These are phyloP conservation scores for Capra hircus DNA, from an alignment of 2,113 vertebrate genomes.

Conservation along the genomic window DNA sequence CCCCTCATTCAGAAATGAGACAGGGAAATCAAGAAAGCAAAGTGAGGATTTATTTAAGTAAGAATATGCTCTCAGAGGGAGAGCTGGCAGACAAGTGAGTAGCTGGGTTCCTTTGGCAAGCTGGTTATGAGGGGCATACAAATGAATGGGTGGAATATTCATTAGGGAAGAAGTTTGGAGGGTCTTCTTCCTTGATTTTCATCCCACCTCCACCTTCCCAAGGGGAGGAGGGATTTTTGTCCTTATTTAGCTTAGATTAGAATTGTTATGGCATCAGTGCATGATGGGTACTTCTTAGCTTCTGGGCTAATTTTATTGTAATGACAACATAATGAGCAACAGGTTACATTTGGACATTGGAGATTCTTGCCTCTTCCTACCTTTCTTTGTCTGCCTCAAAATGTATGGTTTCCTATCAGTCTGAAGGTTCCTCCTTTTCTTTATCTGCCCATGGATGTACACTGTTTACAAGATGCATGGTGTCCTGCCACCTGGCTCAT, in stretches of 20 bases:
- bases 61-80: not conserved
- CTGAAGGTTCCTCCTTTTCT: not conserved
- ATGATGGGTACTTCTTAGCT: not conserved
- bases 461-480: not conserved
- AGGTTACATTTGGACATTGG: not conserved
- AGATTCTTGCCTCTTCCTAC: not conserved
- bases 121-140: not conserved
- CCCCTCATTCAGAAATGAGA: not conserved
- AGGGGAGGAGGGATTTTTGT: not conserved
- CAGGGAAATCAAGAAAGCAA: not conserved
- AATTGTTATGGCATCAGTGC: not conserved
- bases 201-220: not conserved
- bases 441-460: not conserved
- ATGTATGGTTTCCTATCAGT: not conserved
- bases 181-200: not conserved
- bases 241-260: not conserved
- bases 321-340: not conserved
- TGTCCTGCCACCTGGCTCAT: not conserved
- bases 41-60: not conserved
- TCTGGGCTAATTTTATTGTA: not conserved
- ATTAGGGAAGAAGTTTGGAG: not conserved
- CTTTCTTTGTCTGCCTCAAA: not conserved
- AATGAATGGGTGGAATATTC: not conserved
- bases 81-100: not conserved
- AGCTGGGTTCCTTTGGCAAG: not conserved